Evolutionary conservation across 2,113 vertebrate genomes (phyloP).

Genomic region (Mormoops blainvillei): DNA sequence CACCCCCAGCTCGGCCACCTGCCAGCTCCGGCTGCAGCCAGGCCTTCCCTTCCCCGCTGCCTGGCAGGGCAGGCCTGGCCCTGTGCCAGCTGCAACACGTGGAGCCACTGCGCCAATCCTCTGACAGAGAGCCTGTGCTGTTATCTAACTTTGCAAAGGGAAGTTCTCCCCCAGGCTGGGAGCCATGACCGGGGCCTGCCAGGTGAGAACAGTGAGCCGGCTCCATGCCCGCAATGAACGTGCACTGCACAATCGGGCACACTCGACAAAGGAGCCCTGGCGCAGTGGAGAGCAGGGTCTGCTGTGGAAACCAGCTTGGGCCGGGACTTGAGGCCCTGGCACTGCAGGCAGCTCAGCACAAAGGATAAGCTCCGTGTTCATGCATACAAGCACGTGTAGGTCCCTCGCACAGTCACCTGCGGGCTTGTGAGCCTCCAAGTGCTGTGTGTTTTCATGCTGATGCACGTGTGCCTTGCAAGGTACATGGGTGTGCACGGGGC

Average conservation of each 20-base stretch:
- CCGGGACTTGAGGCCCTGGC: background rate
- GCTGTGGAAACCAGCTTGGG: background rate
- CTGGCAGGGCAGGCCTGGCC: conserved; percentile 73
- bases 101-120: conserved; percentile 77
- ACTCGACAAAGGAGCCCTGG: background rate
- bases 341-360: background rate
- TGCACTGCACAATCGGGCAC: background rate
- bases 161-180: conserved; percentile 71
- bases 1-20: conserved; percentile 71
- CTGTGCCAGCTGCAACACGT: conserved; percentile 74
- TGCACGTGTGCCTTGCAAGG: background rate
- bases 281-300: background rate
- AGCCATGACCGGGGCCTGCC: conserved; percentile 61
- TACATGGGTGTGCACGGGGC: background rate
- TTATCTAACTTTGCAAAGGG: conserved; percentile 82
- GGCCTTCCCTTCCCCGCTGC: conserved; percentile 71
- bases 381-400: accelerated
- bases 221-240: background rate
- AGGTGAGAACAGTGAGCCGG: conserved; percentile 35
- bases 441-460: background rate
- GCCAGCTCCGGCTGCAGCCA: conserved; percentile 77
- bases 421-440: background rate
- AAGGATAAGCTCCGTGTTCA: background rate
- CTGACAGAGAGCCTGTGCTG: conserved; percentile 74
- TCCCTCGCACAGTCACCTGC: accelerated